A percentile compares a stretch with the other conserved stretches of the same genome.
phyloP scores from a whole-genome alignment of 2,797 vertebrate genomes.

The Remorina albescens region DNA sequence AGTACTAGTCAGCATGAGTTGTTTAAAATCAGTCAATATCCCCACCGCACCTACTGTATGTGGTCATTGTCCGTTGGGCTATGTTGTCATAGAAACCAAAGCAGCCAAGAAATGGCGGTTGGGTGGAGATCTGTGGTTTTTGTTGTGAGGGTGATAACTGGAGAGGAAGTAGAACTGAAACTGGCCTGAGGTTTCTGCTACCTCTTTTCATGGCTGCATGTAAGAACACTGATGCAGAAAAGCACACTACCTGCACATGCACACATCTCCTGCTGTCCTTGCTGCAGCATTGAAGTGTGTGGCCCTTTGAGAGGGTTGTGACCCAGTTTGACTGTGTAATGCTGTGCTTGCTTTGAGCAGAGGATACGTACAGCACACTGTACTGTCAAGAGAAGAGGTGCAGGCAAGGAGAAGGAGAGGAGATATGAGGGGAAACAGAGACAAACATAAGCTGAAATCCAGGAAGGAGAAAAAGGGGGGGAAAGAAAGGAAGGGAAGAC shows the following conservation, averaged over 20 bases:
- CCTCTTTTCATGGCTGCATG: constrained; percentile 10
- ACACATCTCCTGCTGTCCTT: constrained; percentile 45
- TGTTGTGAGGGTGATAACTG: constrained; percentile 52
- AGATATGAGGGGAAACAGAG: constrained; percentile 17
- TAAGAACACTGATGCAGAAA: constrained; percentile 24
- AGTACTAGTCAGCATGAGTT: constrained; percentile 58
- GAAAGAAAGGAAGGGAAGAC: not conserved
- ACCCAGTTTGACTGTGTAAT: constrained; percentile 77
- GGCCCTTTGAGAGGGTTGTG: constrained; percentile 69
- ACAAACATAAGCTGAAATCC: constrained; percentile 20
- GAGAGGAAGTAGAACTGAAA: constrained; percentile 61
- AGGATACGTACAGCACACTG: constrained; percentile 47
- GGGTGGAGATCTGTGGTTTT: constrained; percentile 48
- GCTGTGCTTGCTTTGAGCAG: constrained; percentile 42
- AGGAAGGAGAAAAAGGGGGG: not conserved
- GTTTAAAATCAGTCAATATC: constrained; percentile 61
- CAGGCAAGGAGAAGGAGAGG: constrained; percentile 18
- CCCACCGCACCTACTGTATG: constrained; percentile 31
- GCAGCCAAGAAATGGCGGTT: constrained; percentile 41
- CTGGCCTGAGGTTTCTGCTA: constrained; percentile 50
- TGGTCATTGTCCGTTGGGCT: constrained; percentile 59
- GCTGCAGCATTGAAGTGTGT: constrained; percentile 47
- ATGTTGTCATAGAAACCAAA: constrained; percentile 66
- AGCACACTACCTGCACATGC: constrained; percentile 28
- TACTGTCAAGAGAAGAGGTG: constrained; percentile 39